A percentile compares a stretch with the other conserved stretches of the same genome.
phyloP scores from a whole-genome alignment of 2,888 invertebrate genomes.

The Leucoma salicis region DNA sequence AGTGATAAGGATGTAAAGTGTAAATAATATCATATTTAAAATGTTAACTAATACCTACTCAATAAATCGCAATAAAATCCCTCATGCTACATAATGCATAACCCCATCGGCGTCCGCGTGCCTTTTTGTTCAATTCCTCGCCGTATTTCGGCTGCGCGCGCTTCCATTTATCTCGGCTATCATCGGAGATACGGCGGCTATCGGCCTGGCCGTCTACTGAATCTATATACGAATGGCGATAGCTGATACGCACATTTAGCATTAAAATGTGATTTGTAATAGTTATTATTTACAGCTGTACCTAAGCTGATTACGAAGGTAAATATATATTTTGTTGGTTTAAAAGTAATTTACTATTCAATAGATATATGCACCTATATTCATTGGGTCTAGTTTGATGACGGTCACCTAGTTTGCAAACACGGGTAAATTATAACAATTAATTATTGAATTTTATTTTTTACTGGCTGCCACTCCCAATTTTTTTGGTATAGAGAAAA shows the following conservation, averaged over 20 bases:
- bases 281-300: conserved; percentile 9
- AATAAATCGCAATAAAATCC: conserved; percentile 1
- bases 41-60: neutral
- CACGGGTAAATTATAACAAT: too few relatives aligned
- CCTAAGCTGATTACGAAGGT: too few relatives aligned
- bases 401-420: too few relatives aligned
- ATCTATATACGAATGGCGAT: conserved; percentile 67
- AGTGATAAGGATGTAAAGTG: neutral
- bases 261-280: conserved; percentile 37
- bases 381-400: too few relatives aligned
- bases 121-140: conserved; percentile 64
- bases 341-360: too few relatives aligned
- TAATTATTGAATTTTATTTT: too few relatives aligned
- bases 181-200: conserved; percentile 71
- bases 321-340: too few relatives aligned
- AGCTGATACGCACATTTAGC: conserved; percentile 42
- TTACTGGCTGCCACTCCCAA: too few relatives aligned
- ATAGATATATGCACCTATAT: too few relatives aligned
- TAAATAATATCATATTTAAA: neutral
- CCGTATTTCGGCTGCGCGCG: conserved; percentile 77
- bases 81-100: conserved; percentile 33
- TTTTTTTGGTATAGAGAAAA: too few relatives aligned
- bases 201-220: conserved; percentile 59
- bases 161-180: conserved; percentile 71
- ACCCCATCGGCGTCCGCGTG: conserved; percentile 48